Conservation (phyloP, 2,797 vertebrate genomes). For the Lateolabrax maculatus region DNA sequence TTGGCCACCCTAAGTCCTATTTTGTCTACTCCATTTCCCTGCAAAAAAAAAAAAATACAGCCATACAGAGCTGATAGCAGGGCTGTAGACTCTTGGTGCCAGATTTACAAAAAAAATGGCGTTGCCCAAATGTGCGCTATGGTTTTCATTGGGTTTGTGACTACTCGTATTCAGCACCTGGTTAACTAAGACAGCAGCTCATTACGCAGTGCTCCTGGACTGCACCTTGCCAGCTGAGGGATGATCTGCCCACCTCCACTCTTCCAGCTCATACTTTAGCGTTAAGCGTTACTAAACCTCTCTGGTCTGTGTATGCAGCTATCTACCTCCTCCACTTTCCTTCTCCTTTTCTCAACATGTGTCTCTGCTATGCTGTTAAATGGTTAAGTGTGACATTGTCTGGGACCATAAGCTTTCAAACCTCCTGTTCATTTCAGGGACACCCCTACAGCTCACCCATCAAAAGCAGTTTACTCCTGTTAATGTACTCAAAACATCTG, state of each 20-base stretch:
- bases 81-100: background rate
- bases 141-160: background rate
- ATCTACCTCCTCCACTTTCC: constrained; percentile 28
- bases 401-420: constrained; percentile 12
- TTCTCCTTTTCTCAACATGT: constrained; percentile 11
- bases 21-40: too few species aligned
- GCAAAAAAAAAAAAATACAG: too few species aligned
- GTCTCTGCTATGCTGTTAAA: constrained; percentile 11
- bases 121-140: background rate
- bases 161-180: background rate
- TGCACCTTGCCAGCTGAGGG: constrained; percentile 8
- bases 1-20: too few species aligned
- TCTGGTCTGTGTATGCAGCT: constrained; percentile 24
- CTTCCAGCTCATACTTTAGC: constrained; percentile 25
- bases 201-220: background rate
- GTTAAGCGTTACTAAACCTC: constrained; percentile 37
- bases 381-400: constrained; percentile 35
- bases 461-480: constrained; percentile 18
- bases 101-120: background rate
- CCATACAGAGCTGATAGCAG: too few species aligned
- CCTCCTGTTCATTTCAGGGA: constrained; percentile 21
- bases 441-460: constrained; percentile 22
- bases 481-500: constrained; percentile 30
- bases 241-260: constrained; percentile 42
- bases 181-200: background rate